Evolutionary conservation across 2,797 vertebrate species (phyloP).

Genomic region (Tachyglossus aculeatus): DNA sequence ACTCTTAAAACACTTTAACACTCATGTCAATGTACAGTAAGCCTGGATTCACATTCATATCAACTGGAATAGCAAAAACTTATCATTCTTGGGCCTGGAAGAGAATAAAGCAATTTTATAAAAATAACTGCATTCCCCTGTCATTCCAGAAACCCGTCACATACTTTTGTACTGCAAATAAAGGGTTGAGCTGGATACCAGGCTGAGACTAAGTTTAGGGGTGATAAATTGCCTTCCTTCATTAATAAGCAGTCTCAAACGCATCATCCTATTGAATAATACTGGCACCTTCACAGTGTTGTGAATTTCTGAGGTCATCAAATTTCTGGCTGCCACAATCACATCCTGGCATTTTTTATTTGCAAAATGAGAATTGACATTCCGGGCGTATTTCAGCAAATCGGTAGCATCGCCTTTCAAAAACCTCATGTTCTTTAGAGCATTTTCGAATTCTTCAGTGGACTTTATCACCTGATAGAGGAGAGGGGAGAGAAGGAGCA

Average conservation of each 20-base stretch:
- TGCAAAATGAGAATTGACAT: conserved; percentile 93
- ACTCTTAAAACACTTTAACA: background rate
- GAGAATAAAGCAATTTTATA: background rate
- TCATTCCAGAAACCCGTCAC: background rate
- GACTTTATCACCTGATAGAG: conserved; percentile 87
- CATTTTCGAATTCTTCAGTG: conserved; percentile 89
- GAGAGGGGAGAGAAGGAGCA: background rate
- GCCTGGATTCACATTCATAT: too few species aligned
- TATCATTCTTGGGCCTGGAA: background rate
- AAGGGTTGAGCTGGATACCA: background rate
- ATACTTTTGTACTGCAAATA: conserved; percentile 1
- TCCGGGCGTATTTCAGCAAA: conserved; percentile 90
- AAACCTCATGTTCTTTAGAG: conserved; percentile 86
- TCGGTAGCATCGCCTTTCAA: conserved; percentile 85
- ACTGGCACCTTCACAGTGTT: conserved; percentile 88
- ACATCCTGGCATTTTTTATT: conserved; percentile 97
- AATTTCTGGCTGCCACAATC: conserved; percentile 88
- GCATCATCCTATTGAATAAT: rapidly evolving
- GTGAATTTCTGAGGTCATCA: conserved; percentile 98
- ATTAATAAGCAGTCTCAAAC: background rate
- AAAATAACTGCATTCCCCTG: background rate
- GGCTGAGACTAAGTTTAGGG: background rate
- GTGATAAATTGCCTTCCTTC: background rate
- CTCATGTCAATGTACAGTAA: too few species aligned
- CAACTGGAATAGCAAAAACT: too few species aligned